A percentile compares a stretch with the other conserved stretches of the same genome.
Evolutionary conservation across 2,113 vertebrate genomes (phyloP).

Genomic region (Thalassoma bifasciatum): DNA sequence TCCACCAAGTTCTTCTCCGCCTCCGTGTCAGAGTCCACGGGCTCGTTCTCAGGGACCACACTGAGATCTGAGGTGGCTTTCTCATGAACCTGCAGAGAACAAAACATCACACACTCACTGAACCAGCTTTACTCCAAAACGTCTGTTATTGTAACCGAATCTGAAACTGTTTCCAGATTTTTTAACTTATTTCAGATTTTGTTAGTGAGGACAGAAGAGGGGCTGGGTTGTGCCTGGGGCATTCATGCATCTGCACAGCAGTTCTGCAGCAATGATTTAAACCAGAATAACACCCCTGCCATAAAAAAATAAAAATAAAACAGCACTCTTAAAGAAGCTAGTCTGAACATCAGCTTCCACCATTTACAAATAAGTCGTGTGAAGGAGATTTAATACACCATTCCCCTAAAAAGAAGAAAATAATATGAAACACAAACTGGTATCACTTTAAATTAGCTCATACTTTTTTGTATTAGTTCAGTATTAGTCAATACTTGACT

Average conservation of each 20-base stretch:
- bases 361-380: too few species aligned
- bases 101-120: not conserved
- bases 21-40: conserved; percentile 82
- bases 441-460: too few species aligned
- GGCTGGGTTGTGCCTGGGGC: conserved; percentile 20
- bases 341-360: too few species aligned
- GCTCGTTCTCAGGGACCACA: conserved; percentile 86
- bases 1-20: conserved; percentile 91
- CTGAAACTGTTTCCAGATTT: conserved; percentile 35
- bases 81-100: conserved; percentile 76
- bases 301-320: not conserved
- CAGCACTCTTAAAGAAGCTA: not conserved
- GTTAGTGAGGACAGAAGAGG: conserved; percentile 66
- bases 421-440: too few species aligned
- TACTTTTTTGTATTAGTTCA: too few species aligned
- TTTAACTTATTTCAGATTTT: conserved; percentile 33
- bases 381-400: not conserved
- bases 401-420: not conserved
- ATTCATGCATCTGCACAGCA: conserved; percentile 63
- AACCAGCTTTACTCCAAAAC: not conserved
- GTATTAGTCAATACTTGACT: too few species aligned
- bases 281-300: not conserved
- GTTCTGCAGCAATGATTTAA: not conserved
- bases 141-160: not conserved
- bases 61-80: conserved; percentile 77